Percentiles rank a stretch among this genome's conserved stretches.
These are phyloP conservation scores for Loripinus fragilis DNA, from an alignment of 2,888 invertebrate species.

Conservation along the genomic window DNA sequence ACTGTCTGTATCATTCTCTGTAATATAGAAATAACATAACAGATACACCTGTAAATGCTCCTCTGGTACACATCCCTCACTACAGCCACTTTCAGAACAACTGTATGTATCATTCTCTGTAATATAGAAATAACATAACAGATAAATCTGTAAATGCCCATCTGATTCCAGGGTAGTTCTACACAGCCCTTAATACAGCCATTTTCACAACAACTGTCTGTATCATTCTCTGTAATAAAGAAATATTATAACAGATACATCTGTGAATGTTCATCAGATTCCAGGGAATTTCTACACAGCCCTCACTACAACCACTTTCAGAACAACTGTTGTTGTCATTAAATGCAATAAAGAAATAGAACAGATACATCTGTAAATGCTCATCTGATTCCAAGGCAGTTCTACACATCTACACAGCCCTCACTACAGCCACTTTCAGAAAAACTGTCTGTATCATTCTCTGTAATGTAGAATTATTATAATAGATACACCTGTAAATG, in stretches of 20 bases:
- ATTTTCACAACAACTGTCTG: slow-evolving; percentile 54
- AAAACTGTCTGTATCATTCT: slow-evolving; percentile 54
- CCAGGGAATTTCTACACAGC: slow-evolving; percentile 66
- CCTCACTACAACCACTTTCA: slow-evolving; percentile 66
- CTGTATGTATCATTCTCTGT: neutral
- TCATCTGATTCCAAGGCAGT: no score
- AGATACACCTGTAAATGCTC: slow-evolving; percentile 63
- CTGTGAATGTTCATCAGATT: slow-evolving; percentile 47
- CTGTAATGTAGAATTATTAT: no score
- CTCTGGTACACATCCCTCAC: slow-evolving; percentile 68
- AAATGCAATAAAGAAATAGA: neutral
- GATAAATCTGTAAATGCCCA: slow-evolving; percentile 59
- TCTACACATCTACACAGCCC: no score
- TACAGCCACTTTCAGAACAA: slow-evolving; percentile 67
- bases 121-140: slow-evolving; percentile 59
- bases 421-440: no score
- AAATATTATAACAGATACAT: slow-evolving; percentile 71
- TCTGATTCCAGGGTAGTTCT: slow-evolving; percentile 50
- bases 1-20: neutral
- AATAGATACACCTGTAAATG: slow-evolving; percentile 68
- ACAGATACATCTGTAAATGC: no score
- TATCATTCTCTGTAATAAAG: neutral
- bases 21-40: slow-evolving; percentile 52
- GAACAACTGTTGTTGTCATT: slow-evolving; percentile 44
- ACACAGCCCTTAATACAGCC: slow-evolving; percentile 73